Conservation (phyloP, 2,888 invertebrate genomes). For the Eudemis profundana region DNA sequence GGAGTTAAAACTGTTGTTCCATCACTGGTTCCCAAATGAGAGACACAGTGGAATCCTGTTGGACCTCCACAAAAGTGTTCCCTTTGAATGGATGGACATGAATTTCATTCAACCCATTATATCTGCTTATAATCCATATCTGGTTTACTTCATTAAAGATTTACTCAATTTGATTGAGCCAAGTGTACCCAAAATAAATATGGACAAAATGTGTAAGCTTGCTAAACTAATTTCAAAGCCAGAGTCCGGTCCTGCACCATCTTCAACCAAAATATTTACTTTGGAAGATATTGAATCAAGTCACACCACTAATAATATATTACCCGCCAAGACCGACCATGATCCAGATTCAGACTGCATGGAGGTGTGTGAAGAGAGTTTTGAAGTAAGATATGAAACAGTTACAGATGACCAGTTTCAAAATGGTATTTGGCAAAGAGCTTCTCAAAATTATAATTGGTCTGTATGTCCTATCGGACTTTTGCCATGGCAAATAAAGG, state of each 20-base stretch:
- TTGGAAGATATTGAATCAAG: constrained; percentile 69
- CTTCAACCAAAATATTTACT: constrained; percentile 70
- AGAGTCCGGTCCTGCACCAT: constrained; percentile 54
- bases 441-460: constrained; percentile 71
- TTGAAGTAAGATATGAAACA: constrained; percentile 23
- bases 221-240: constrained; percentile 70
- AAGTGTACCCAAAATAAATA: constrained; percentile 58
- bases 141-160: constrained; percentile 68
- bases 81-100: constrained; percentile 66
- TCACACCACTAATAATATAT: too few species aligned
- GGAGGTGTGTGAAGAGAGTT: constrained; percentile 38
- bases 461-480: constrained; percentile 78
- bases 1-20: constrained; percentile 65
- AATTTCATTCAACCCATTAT: constrained; percentile 71
- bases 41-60: constrained; percentile 63
- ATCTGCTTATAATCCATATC: constrained; percentile 70
- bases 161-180: constrained; percentile 68
- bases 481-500: constrained; percentile 73
- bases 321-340: too few species aligned
- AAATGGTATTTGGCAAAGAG: constrained; percentile 68
- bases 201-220: constrained; percentile 63
- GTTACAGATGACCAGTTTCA: constrained; percentile 44
- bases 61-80: constrained; percentile 68
- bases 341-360: constrained; percentile 48
- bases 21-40: constrained; percentile 75